Conservation (phyloP, 2,888 invertebrate genomes). For the Yponomeuta evonymella region DNA sequence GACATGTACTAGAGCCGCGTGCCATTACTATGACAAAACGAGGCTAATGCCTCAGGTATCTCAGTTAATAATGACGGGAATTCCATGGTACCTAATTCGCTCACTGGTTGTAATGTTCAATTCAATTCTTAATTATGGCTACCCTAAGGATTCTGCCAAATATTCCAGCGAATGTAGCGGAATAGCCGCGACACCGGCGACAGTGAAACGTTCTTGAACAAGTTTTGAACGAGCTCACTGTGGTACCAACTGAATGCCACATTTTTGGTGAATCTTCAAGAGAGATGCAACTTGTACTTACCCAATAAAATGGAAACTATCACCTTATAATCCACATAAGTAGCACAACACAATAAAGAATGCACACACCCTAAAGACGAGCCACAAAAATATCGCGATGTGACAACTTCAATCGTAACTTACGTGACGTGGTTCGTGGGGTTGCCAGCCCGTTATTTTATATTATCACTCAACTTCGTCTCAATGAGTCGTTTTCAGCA, state of each 20-base stretch:
- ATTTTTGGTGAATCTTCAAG: neutral
- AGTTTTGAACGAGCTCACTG: neutral
- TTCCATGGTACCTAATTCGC: neutral
- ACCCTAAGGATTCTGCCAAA: too few relatives aligned
- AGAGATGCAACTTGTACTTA: constrained; percentile 36
- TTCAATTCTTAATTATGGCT: too few relatives aligned
- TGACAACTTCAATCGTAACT: constrained; percentile 47
- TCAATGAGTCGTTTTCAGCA: too few relatives aligned
- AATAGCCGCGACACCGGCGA: constrained; percentile 53
- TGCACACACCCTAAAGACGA: constrained; percentile 72
- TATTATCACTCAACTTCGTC: neutral
- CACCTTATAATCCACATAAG: constrained; percentile 76
- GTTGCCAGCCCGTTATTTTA: constrained; percentile 36
- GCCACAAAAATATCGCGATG: constrained; percentile 74
- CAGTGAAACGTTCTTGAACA: constrained; percentile 36
- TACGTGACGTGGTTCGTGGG: constrained; percentile 72
- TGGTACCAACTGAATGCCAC: neutral
- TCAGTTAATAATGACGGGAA: neutral
- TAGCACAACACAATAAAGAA: constrained; percentile 75
- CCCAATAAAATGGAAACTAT: constrained; percentile 69
- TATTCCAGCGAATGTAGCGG: constrained; percentile 36
- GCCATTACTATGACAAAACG: neutral
- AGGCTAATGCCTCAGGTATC: neutral
- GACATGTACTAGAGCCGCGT: constrained; percentile 31
- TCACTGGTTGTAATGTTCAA: neutral